Conservation (phyloP, 2,113 vertebrate species). For the Brachypodius melanocephalos region DNA sequence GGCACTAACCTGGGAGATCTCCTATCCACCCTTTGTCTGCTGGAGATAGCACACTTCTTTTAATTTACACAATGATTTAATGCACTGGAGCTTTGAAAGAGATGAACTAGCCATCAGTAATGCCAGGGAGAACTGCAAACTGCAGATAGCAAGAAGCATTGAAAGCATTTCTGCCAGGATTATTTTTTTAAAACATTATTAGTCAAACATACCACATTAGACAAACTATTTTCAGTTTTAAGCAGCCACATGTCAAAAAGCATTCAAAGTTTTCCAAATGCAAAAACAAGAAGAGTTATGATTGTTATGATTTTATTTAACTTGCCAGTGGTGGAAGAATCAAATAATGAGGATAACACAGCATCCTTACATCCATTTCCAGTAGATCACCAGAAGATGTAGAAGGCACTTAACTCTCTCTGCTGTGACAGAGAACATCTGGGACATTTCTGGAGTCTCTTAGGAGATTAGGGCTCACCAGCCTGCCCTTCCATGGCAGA, state of each 20-base stretch:
- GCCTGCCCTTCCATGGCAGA: background rate
- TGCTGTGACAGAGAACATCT: background rate
- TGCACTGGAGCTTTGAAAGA: background rate
- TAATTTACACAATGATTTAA: constrained; percentile 15
- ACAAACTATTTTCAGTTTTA: background rate
- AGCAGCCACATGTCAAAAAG: background rate
- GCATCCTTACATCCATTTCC: background rate
- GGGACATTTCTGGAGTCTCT: background rate
- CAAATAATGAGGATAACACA: background rate
- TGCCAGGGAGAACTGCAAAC: background rate
- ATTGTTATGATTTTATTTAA: background rate
- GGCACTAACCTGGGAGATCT: background rate
- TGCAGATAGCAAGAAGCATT: background rate
- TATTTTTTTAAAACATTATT: background rate
- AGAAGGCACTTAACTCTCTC: background rate
- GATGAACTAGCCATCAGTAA: background rate
- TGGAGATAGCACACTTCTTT: background rate
- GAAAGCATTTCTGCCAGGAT: background rate
- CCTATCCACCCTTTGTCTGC: background rate
- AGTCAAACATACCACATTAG: background rate
- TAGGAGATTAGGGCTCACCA: background rate
- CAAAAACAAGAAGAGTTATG: background rate
- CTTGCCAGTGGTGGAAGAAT: background rate
- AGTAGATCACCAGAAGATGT: background rate
- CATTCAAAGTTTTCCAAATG: background rate